Conservation (phyloP, 1,140 invertebrate genomes). For the Sogatella furcifera region DNA sequence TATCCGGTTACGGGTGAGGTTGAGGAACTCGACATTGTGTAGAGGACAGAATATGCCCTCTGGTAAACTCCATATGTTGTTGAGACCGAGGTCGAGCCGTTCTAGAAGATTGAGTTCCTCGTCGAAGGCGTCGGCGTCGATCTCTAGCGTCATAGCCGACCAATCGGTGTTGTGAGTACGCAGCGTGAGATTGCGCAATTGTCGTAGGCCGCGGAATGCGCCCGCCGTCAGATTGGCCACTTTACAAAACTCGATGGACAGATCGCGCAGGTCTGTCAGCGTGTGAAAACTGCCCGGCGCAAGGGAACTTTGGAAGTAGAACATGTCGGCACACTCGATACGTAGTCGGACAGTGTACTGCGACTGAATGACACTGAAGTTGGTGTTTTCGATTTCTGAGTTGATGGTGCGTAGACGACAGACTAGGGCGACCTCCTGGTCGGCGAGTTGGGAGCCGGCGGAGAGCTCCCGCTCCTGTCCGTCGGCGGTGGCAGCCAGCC, state of each 20-base stretch:
- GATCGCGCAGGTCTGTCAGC: slow-evolving; percentile 65
- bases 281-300: slow-evolving; percentile 73
- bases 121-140: slow-evolving; percentile 61
- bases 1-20: slow-evolving; percentile 70
- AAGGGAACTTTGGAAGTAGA: slow-evolving; percentile 79
- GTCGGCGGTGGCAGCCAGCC: slow-evolving; percentile 45
- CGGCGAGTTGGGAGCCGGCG: slow-evolving; percentile 37
- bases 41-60: slow-evolving; percentile 71
- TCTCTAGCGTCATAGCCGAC: slow-evolving; percentile 71
- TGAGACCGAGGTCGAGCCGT: slow-evolving; percentile 72
- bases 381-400: slow-evolving; percentile 79
- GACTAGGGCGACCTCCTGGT: slow-evolving; percentile 55
- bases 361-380: slow-evolving; percentile 80
- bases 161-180: slow-evolving; percentile 81
- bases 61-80: slow-evolving; percentile 78
- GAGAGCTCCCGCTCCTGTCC: slow-evolving; percentile 37
- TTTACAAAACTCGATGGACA: slow-evolving; percentile 84
- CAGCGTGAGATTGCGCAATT: slow-evolving; percentile 72
- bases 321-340: slow-evolving; percentile 70
- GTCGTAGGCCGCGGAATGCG: slow-evolving; percentile 66
- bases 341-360: slow-evolving; percentile 70
- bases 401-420: slow-evolving; percentile 76
- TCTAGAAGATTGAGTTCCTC: slow-evolving; percentile 61
- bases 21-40: slow-evolving; percentile 60
- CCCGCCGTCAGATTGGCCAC: slow-evolving; percentile 77